Percentiles rank a stretch among this genome's conserved stretches.
Evolutionary conservation across 2,113 vertebrate species (phyloP).

Genomic region (Megaceryle torquata): DNA sequence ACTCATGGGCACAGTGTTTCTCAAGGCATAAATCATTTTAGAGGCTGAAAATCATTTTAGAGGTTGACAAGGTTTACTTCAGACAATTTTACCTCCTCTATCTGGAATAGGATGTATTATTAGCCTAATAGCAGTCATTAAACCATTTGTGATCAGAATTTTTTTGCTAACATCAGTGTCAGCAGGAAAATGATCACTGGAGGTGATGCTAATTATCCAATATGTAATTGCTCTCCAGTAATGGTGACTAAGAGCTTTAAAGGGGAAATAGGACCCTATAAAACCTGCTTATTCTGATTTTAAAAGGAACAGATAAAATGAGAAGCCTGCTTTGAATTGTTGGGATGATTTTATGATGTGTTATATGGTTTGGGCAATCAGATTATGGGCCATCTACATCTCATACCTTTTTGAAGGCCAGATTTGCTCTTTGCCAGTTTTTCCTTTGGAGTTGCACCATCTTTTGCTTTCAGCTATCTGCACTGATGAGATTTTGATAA

Average conservation of each 20-base stretch:
- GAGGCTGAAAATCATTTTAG: background rate
- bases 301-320: background rate
- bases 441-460: background rate
- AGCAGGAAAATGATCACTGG: background rate
- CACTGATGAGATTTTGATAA: background rate
- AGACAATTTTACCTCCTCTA: background rate
- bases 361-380: background rate
- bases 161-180: background rate
- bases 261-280: background rate
- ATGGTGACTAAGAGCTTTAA: background rate
- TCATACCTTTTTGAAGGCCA: background rate
- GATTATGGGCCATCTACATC: background rate
- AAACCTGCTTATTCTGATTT: background rate
- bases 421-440: background rate
- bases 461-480: background rate
- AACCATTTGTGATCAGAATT: background rate
- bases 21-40: background rate
- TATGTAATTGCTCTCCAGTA: no score
- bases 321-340: background rate
- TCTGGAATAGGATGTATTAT: background rate
- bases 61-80: background rate
- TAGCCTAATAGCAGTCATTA: background rate
- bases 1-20: background rate
- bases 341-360: background rate
- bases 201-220: background rate